Evolutionary conservation across 2,797 vertebrate species (phyloP).

Genomic region (Epinephelus coioides): DNA sequence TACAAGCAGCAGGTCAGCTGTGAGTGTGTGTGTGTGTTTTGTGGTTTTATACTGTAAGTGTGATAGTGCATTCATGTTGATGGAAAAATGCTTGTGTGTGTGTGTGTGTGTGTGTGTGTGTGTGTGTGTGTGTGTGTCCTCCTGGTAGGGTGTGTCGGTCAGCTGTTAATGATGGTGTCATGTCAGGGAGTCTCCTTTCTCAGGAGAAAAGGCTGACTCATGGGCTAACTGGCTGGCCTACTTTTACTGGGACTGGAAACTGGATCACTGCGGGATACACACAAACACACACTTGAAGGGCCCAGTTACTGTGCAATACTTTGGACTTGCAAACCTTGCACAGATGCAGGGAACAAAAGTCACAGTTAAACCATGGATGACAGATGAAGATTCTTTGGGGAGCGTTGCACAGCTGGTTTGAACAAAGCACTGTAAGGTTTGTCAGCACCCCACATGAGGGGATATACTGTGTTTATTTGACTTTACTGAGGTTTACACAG

Average conservation of each 20-base stretch:
- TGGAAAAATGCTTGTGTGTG: slow-evolving; percentile 1
- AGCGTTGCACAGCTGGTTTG: slow-evolving; percentile 8
- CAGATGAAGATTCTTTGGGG: slow-evolving; percentile 20
- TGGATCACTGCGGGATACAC: slow-evolving; percentile 50
- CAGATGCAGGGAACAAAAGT: slow-evolving; percentile 40
- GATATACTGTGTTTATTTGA: slow-evolving; percentile 11
- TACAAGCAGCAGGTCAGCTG: slow-evolving; percentile 48
- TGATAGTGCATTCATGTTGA: slow-evolving; percentile 14
- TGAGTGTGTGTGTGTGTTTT: slow-evolving; percentile 22
- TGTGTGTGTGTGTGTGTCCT: slow-evolving; percentile 11
- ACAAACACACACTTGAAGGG: slow-evolving; percentile 1
- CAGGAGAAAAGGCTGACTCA: slow-evolving; percentile 76
- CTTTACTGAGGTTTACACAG: neutral
- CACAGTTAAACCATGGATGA: slow-evolving; percentile 9
- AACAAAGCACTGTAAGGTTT: slow-evolving; percentile 19
- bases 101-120: neutral
- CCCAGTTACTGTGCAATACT: slow-evolving; percentile 22
- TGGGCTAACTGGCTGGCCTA: slow-evolving; percentile 75
- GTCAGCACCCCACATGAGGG: neutral
- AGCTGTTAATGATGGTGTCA: slow-evolving; percentile 78
- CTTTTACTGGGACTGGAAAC: slow-evolving; percentile 69
- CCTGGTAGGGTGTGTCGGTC: slow-evolving; percentile 74
- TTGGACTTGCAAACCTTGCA: slow-evolving; percentile 31
- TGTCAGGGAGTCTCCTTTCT: slow-evolving; percentile 78
- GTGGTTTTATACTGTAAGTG: slow-evolving; percentile 24